phyloP scores from a whole-genome alignment of 2,888 invertebrate species.

The Mycogona germanica region DNA sequence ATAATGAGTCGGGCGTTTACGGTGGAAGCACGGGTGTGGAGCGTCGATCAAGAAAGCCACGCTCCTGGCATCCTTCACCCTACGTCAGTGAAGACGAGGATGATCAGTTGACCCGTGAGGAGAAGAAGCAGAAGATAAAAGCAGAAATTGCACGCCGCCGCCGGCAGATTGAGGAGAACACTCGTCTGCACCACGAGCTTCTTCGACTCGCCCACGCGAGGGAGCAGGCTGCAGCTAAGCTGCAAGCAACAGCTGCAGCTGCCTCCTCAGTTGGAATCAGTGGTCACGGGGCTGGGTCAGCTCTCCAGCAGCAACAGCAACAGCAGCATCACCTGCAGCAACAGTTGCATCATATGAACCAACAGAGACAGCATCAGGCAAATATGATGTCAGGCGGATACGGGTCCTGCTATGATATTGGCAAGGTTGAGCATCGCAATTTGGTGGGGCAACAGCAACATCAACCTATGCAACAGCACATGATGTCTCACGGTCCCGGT shows the following conservation, averaged over 20 bases:
- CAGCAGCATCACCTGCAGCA: background rate
- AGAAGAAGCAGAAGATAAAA: constrained; percentile 45
- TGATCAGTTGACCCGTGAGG: constrained; percentile 42
- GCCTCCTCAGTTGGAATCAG: background rate
- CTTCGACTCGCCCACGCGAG: constrained; percentile 36
- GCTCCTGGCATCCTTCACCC: constrained; percentile 42
- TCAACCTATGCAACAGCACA: too few species aligned
- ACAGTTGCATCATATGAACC: background rate
- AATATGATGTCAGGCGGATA: background rate
- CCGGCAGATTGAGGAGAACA: constrained; percentile 45
- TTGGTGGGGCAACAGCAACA: background rate
- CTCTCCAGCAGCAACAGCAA: background rate
- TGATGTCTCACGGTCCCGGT: background rate
- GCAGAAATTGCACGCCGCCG: constrained; percentile 48
- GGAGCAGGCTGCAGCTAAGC: constrained; percentile 5
- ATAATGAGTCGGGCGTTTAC: background rate
- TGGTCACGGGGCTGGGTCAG: background rate
- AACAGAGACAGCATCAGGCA: background rate
- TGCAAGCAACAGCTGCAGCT: background rate
- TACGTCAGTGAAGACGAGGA: constrained; percentile 41
- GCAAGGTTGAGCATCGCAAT: background rate
- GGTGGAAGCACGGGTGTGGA: background rate
- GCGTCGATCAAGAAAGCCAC: constrained; percentile 26
- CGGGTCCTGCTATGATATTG: background rate
- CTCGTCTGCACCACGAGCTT: constrained; percentile 41